Evolutionary conservation across 2,888 invertebrate genomes (phyloP).

Genomic region (Catocala nupta): DNA sequence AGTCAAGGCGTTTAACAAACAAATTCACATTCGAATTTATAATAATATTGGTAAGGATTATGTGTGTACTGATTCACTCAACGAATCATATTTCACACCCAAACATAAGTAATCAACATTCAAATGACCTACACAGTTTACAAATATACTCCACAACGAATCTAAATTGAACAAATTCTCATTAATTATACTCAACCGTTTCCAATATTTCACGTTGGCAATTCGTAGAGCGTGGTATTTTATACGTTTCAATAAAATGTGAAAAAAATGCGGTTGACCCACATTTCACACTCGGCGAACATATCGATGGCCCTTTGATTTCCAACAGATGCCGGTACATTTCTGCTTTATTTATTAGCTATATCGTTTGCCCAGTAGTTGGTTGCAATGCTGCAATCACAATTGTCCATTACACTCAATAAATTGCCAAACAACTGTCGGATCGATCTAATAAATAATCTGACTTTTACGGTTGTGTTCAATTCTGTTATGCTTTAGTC

Average conservation of each 20-base stretch:
- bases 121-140: too few species aligned
- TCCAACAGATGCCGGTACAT: slow-evolving; percentile 15
- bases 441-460: too few species aligned
- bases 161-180: neutral
- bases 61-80: too few species aligned
- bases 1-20: too few species aligned
- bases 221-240: slow-evolving; percentile 3
- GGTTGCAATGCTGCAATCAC: neutral
- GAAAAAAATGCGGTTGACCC: slow-evolving; percentile 4
- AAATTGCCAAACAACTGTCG: too few species aligned
- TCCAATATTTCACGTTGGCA: slow-evolving; percentile 4
- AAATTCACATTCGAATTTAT: too few species aligned
- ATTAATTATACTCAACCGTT: slow-evolving; percentile 13
- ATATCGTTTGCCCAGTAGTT: slow-evolving; percentile 2
- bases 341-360: slow-evolving; percentile 16
- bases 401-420: too few species aligned
- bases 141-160: neutral
- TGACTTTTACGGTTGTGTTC: too few species aligned
- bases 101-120: too few species aligned
- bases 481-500: too few species aligned
- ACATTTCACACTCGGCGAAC: neutral
- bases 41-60: too few species aligned
- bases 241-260: slow-evolving; percentile 9
- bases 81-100: too few species aligned
- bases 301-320: slow-evolving; percentile 13